Base-by-base conservation (phyloP, 2,797 vertebrate species). In the Aratinga solstitialis region DNA sequence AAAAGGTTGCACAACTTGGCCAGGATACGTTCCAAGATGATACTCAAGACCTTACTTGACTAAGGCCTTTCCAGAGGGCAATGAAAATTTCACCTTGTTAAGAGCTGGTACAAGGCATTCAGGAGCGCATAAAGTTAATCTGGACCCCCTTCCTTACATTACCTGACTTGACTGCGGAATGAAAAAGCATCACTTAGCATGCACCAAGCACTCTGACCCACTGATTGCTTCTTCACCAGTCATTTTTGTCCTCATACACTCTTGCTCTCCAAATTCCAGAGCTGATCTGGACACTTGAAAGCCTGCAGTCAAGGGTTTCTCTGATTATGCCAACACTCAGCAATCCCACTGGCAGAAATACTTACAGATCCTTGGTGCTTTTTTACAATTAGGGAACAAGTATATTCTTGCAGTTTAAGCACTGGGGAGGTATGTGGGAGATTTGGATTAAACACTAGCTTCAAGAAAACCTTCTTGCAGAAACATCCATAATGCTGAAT, bases 331-430 rank as follows among this genome's bases (percentile, higher is more conserved):
- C 77, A 93, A 77, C 83, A 86, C 32, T 89, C 67, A 90, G 63
- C 63, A 71, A 62, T 67, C 71, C 59, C 68, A 78, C 83, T 73
- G 76, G 74, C 48, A 95, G 59, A 87, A 90, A 47, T 43, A 73
- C 21, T 78, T 85, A 76, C 36, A 88, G 59, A 82, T 63, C 36
- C 40, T 84, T 38, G 63, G 32, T 82, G 83, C 18, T 93, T 53
- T 87, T 94, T 88, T 90, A 77, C 87, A 94, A 84, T 87, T 91
- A 95, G 51, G 36, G n/a, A 89, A 79, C 63, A 90, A 93, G 80
- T 86, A 56, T 67, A 69, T 78, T 81, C 93, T 83, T 93, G 82
- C 89, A 80, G 5, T 54, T 90, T 51, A 79, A 94, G 74, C 76
- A 73, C 59, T 16, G 30, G 10, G 26, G 16, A 76, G 30, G 38